Base-by-base conservation (phyloP, 2,888 invertebrate species). In the Theretra japonica region DNA sequence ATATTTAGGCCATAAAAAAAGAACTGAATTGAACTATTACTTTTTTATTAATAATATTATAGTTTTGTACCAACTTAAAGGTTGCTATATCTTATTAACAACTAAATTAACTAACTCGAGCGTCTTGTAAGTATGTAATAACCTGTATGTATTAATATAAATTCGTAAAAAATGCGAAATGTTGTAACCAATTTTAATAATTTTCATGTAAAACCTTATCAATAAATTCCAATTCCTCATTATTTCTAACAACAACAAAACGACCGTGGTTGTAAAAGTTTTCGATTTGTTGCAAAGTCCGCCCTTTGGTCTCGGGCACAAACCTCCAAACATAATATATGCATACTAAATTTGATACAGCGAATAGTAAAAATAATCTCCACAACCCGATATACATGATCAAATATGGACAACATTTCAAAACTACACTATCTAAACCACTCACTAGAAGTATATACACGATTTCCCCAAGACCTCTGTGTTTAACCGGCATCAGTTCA, bases 401-500 rank as follows among this genome's bases (percentile, higher is more conserved):
- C 25, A 79, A 72, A 69, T 79, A 79, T 0, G 77, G 77, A 0
- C 75, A 75, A 28, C 75, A 2, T 73, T 77, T 79, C 11, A 77
- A 72, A 6, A 75, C 73, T 7, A 74, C 70, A 2, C 76, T 70
- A 48, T 77, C 75, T 56, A 79, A 72, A 8, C 76, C 1, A 65
- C 76, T 76, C 1, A 75, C 69, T 21, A 70, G 70, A 30, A 75
- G 62, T 21, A 79, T 73, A 19, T 72, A 76, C 11, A 77, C 33
- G 2, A 74, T 75, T 5, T 76, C 79, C 0, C 80, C 80, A 25
- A 77, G 17, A 6, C 77, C 77, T 72, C 76, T 75, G 30, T 79
- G 77, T 41, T 79, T 77, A 0, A 80, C 79, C 0, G 80, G 80
- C 75, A 79, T 77, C 5, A 80, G 11, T 21, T 76, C 79, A 0